These are phyloP conservation scores for Phocoena sinus DNA, from an alignment of 2,113 vertebrate species.

Conservation along the genomic window DNA sequence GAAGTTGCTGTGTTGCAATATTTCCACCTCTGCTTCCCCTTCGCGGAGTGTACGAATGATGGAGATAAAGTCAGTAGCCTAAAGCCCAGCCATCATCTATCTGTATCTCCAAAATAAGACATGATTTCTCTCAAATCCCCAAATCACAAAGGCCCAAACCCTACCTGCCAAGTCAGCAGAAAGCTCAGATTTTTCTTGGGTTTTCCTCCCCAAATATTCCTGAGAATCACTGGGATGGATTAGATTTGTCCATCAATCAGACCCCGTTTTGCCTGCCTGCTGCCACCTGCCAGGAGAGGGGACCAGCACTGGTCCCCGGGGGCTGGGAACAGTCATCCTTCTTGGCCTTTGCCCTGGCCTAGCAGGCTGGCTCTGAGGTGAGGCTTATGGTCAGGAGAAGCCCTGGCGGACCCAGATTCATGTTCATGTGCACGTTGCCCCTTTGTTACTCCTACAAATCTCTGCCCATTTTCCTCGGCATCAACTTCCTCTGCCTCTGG, in stretches of 20 bases:
- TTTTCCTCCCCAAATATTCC: neutral
- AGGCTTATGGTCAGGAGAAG: neutral
- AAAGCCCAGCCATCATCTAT: neutral
- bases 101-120: neutral
- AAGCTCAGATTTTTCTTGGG: neutral
- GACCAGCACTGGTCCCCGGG: neutral
- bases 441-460: neutral
- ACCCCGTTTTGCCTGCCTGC: neutral
- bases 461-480: neutral
- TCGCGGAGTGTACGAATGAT: neutral
- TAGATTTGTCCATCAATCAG: neutral
- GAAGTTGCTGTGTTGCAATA: neutral
- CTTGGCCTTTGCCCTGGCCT: neutral
- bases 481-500: neutral
- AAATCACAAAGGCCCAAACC: neutral
- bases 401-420: neutral
- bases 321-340: neutral
- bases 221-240: neutral
- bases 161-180: neutral
- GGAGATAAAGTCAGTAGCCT: neutral
- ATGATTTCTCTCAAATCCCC: neutral
- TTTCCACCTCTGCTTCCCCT: neutral
- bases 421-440: accelerated
- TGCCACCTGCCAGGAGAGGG: neutral
- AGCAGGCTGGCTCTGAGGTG: neutral